Evolutionary conservation across 2,113 vertebrate genomes (phyloP).

Genomic region (Vicugna pacos): DNA sequence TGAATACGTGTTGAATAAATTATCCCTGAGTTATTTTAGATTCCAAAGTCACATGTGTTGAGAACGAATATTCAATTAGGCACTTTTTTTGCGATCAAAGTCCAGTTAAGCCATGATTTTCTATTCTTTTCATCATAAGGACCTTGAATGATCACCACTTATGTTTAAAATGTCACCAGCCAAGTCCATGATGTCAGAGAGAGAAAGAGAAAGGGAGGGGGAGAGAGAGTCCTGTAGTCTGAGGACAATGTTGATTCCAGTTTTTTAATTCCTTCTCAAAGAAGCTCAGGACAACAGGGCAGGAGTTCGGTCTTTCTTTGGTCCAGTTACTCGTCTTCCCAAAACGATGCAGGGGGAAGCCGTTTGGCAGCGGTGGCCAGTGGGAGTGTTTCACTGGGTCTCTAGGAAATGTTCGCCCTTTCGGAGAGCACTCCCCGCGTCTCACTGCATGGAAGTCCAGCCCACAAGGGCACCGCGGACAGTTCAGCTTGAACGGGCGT

Average conservation of each 20-base stretch:
- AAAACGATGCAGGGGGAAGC: neutral
- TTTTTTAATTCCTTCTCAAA: neutral
- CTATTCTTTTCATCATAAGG: neutral
- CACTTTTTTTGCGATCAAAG: neutral
- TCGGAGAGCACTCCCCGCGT: neutral
- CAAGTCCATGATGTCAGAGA: neutral
- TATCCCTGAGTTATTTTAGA: neutral
- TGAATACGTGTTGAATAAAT: neutral
- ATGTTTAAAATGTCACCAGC: neutral
- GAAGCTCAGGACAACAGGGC: neutral
- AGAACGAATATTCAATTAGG: neutral
- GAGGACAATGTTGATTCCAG: neutral
- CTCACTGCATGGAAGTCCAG: too few species aligned
- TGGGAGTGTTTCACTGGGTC: neutral
- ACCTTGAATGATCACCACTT: neutral
- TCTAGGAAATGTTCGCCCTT: rapidly evolving
- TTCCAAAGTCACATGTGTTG: neutral
- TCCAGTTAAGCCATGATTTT: neutral
- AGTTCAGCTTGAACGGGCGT: rapidly evolving
- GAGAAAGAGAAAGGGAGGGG: neutral
- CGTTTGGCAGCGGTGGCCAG: neutral
- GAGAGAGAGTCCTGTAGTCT: neutral
- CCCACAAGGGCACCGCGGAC: rapidly evolving
- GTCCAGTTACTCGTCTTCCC: neutral
- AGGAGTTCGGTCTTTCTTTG: neutral